Base-by-base conservation (phyloP, 2,888 invertebrate species). In the Branchipolynoe longqiensis region DNA sequence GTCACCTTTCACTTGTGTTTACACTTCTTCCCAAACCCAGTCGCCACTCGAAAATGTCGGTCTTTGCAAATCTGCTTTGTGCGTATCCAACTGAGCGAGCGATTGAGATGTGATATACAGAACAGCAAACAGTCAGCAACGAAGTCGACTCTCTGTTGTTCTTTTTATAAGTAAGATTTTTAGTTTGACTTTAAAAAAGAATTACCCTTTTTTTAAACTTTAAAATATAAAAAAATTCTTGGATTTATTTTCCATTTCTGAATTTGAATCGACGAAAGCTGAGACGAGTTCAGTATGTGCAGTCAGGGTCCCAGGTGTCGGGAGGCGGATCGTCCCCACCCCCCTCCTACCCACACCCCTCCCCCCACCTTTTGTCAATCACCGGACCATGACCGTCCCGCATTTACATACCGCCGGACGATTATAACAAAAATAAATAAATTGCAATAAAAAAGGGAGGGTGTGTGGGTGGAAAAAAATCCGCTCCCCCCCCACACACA, bases 241-340 rank as follows among this genome's bases (percentile, higher is more conserved):
- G n/a, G n/a, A n/a, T n/a, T n/a, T n/a, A n/a, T n/a, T n/a, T n/a
- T n/a, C n/a, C n/a, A n/a, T n/a, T n/a, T n/a, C n/a, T n/a, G n/a
- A n/a, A n/a, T n/a, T n/a, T n/a, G n/a, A n/a, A n/a, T n/a, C n/a
- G n/a, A n/a, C n/a, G n/a, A n/a, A 78, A 78, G 31, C 25, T 78
- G 78, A 78, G 54, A 41, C 31, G 48, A 33, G 41, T 54, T 78
- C 31, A 78, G 78, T 78, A 78, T 78, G 78, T 78, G 31, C 31
- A 54, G 78, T 78, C 78, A 78, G 78, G 48, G 78, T 18, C n/a
- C 78, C 78, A 78, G 78, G 78, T 78, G 78, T 78, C 78, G 33
- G n/a, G n/a, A 6, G 54, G 48, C 78, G 28, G 48, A 41, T 41
- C 41, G 31, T 48, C 78, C n/a, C n/a, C n/a, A n/a, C n/a, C n/a